phyloP scores from a whole-genome alignment of 2,113 vertebrate species.

The Taurulus bubalis region DNA sequence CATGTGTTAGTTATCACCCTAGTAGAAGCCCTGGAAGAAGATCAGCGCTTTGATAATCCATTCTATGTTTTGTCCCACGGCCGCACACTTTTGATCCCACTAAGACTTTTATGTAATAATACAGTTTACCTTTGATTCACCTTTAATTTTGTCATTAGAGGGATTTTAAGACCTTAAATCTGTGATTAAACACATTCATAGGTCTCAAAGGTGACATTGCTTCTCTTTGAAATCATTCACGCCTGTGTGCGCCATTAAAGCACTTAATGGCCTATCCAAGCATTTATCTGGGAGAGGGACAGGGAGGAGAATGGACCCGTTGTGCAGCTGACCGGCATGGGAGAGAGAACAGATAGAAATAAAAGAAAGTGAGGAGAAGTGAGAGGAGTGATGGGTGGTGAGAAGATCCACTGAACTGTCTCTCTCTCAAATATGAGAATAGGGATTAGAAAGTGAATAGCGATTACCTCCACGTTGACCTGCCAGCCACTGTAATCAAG shows the following conservation, averaged over 20 bases:
- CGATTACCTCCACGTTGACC: conserved; percentile 67
- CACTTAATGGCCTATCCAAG: conserved; percentile 59
- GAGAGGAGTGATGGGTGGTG: conserved; percentile 55
- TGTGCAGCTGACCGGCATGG: conserved; percentile 59
- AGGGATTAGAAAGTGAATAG: conserved; percentile 71
- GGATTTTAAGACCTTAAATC: conserved; percentile 54
- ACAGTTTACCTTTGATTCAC: conserved; percentile 72
- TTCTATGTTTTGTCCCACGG: conserved; percentile 55
- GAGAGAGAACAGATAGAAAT: conserved; percentile 61
- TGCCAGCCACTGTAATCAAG: conserved; percentile 76
- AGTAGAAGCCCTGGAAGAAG: conserved; percentile 57
- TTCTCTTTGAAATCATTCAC: conserved; percentile 74
- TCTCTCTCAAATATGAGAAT: conserved; percentile 60
- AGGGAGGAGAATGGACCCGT: conserved; percentile 58
- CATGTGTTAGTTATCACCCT: not conserved
- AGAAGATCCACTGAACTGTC: conserved; percentile 59
- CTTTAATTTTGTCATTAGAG: conserved; percentile 58
- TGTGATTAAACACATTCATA: conserved; percentile 67
- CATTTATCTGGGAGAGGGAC: conserved; percentile 42
- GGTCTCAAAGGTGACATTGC: conserved; percentile 59
- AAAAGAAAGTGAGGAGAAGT: conserved; percentile 54
- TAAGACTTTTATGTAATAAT: conserved; percentile 61
- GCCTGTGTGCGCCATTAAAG: conserved; percentile 66
- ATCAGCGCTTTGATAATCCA: conserved; percentile 47
- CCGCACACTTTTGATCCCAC: conserved; percentile 63